Evolutionary conservation across 2,113 vertebrate species (phyloP), one percentile per base, ranked within the genome.

Genomic region (Solenodon paradoxus): DNA sequence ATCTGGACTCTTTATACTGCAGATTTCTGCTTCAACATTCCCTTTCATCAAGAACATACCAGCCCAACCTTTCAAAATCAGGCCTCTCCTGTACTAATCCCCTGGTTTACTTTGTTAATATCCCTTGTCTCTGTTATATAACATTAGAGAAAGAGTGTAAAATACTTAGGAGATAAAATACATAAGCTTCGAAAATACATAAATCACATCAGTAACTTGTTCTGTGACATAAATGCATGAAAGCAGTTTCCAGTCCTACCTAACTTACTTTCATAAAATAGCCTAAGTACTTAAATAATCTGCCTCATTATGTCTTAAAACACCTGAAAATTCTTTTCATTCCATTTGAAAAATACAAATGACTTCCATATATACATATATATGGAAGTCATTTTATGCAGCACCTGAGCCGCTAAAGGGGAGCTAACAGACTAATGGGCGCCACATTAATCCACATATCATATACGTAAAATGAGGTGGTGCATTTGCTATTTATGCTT

Each of bases 401-500:
- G 35, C 66, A 96, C 63, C 83, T 64, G 72, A 89, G 85, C 38
- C 75, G 35, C n/a, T 35, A 63, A 80, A 49, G 47, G 80, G 87
- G 9, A 63, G 77, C 64, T 45, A 93, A 57, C 32, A 83, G 42
- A 80, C 64, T 86, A 75, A 92, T 17, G 35, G 71, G 49, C 45
- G 51, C 35, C 42, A 16, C 53, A 79, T 84, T 90, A 88, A 93
- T 74, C 74, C 26, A 24, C 8, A 51, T 86, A 47, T 64, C 63
- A 75, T n/a, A 84, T 51, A 88, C 72, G 81, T 53, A 94, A 75
- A 79, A 82, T 42, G 68, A 94, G 88, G 51, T 17, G 9, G 83
- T 72, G 4, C 61, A 4, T 96, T 97, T 97, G 51, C 82, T 96
- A 61, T 78, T 84, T 95, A 74, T 92, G 82, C 63, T 87, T 80